Conservation (phyloP, 2,113 vertebrate genomes). For the Spilogale gracilis region DNA sequence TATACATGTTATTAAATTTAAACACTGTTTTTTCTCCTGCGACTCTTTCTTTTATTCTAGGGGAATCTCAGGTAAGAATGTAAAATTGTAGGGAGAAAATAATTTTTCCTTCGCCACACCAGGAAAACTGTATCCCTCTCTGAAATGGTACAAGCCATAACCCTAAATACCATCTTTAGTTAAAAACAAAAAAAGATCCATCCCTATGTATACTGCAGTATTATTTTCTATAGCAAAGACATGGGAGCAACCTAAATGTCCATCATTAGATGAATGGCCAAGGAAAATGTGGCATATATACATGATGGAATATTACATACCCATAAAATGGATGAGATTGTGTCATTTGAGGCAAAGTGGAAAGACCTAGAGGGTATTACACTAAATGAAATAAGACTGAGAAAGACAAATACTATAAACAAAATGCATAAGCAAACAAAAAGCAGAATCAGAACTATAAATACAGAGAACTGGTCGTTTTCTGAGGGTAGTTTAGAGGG, state of each 20-base stretch:
- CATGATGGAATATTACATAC: background rate
- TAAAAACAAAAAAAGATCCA: background rate
- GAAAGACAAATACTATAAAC: background rate
- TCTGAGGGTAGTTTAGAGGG: background rate
- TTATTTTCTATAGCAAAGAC: background rate
- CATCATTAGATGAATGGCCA: background rate
- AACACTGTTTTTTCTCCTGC: background rate
- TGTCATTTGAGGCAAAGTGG: background rate
- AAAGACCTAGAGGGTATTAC: background rate
- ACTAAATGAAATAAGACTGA: background rate
- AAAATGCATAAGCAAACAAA: background rate
- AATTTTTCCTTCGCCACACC: background rate
- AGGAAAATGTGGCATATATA: background rate
- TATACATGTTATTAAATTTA: background rate
- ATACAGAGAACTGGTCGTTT: background rate
- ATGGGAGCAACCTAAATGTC: background rate
- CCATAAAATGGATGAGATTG: background rate
- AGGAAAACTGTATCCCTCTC: background rate
- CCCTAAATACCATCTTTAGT: background rate
- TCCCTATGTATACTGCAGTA: background rate
- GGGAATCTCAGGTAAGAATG: background rate
- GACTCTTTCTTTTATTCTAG: background rate
- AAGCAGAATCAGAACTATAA: background rate
- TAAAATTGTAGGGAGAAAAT: background rate
- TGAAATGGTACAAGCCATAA: background rate